Evolutionary conservation across 2,113 vertebrate genomes (phyloP).

Genomic region (Accipiter cooperii): DNA sequence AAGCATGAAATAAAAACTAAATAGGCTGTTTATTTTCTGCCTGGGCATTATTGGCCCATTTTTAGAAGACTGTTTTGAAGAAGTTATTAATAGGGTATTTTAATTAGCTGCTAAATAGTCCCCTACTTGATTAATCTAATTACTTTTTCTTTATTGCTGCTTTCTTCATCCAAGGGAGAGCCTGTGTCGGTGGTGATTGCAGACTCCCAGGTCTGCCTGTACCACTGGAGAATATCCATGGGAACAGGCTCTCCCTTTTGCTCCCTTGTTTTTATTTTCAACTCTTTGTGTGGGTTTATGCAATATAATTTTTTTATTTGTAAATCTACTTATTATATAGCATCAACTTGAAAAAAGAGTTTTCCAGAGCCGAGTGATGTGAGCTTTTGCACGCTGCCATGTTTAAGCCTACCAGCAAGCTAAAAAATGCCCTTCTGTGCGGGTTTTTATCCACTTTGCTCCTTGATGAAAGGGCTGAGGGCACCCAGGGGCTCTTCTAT

Average conservation of each 20-base stretch:
- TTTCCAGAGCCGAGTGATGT: neutral
- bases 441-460: neutral
- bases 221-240: neutral
- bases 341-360: neutral
- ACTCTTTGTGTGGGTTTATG: neutral
- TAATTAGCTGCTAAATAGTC: neutral
- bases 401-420: neutral
- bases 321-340: neutral
- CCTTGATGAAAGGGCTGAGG: neutral
- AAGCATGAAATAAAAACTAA: neutral
- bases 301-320: neutral
- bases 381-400: neutral
- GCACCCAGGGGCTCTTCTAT: neutral
- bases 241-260: neutral
- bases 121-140: neutral
- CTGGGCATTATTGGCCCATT: neutral
- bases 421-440: neutral
- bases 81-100: neutral
- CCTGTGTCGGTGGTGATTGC: neutral
- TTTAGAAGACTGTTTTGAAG: neutral
- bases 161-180: neutral
- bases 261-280: neutral
- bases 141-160: neutral
- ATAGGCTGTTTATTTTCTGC: neutral
- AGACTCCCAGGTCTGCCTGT: neutral